Percentiles rank a stretch among this genome's conserved stretches.
Evolutionary conservation across 2,797 vertebrate genomes (phyloP).

Genomic region (Micropoecilia bifurca): DNA sequence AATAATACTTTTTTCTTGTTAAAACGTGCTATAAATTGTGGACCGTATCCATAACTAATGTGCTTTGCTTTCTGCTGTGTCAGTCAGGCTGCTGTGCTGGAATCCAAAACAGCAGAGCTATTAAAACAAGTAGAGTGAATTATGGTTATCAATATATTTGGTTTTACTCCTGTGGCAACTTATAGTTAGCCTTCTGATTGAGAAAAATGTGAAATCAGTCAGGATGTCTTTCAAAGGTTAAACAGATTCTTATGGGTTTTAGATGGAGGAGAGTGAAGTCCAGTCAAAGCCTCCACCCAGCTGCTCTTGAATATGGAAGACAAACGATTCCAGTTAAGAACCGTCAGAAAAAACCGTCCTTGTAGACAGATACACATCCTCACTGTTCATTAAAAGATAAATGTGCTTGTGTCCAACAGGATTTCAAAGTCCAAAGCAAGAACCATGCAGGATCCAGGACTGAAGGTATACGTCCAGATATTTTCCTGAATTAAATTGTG

Average conservation of each 20-base stretch:
- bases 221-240: conserved; percentile 1
- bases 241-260: conserved; percentile 15
- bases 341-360: background rate
- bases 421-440: conserved; percentile 20
- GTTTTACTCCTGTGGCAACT: conserved; percentile 51
- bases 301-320: conserved; percentile 70
- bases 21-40: background rate
- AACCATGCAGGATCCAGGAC: conserved; percentile 29
- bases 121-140: conserved; percentile 90
- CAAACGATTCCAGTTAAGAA: conserved; percentile 75
- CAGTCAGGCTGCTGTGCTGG: no score
- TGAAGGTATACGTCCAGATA: conserved; percentile 60
- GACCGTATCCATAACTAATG: no score
- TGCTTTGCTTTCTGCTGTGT: background rate
- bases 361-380: background rate
- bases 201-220: background rate
- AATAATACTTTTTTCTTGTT: background rate
- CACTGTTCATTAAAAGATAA: background rate
- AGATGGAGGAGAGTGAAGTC: conserved; percentile 86
- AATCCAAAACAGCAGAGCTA: conserved; percentile 88
- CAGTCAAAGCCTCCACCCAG: conserved; percentile 79
- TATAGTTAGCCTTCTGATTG: background rate
- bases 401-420: conserved; percentile 35
- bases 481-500: background rate
- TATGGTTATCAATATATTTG: conserved; percentile 32